A percentile compares a stretch with the other conserved stretches of the same genome.
These are phyloP conservation scores for Heliornis fulica DNA, from an alignment of 2,113 vertebrate species.

Conservation along the genomic window DNA sequence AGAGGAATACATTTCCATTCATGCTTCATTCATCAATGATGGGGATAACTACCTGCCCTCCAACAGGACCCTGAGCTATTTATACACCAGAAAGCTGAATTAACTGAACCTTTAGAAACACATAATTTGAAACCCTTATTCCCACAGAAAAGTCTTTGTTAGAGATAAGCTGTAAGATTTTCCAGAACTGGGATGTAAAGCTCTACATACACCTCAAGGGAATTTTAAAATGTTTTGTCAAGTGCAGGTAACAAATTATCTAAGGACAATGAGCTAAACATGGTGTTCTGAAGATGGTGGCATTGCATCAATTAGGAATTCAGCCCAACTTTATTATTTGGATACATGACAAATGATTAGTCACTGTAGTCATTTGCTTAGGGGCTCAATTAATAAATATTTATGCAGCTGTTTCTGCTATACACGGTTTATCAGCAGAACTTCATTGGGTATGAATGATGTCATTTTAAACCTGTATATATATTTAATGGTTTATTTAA, in stretches of 20 bases:
- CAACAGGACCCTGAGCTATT: background rate
- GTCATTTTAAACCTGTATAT: background rate
- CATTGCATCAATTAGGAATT: background rate
- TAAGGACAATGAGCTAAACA: background rate
- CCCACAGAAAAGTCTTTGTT: background rate
- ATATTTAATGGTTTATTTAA: background rate
- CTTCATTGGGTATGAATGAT: background rate
- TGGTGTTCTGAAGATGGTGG: background rate
- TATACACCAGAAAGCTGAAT: background rate
- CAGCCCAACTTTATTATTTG: background rate
- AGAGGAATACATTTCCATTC: background rate
- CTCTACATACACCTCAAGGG: background rate
- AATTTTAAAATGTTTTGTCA: background rate
- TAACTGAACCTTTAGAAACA: background rate
- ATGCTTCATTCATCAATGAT: background rate
- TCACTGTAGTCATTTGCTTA: background rate
- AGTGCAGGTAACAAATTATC: background rate
- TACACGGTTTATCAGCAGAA: constrained; percentile 7
- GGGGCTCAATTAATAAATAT: constrained; percentile 11
- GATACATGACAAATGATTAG: background rate
- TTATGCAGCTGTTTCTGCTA: constrained; percentile 11
- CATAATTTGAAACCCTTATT: background rate
- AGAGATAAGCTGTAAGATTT: background rate
- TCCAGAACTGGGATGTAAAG: background rate
- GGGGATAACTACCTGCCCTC: background rate